Percentiles rank a stretch among this genome's conserved stretches.
These are phyloP conservation scores for Thryonomys swinderianus DNA, from an alignment of 2,113 vertebrate species.

Conservation along the genomic window DNA sequence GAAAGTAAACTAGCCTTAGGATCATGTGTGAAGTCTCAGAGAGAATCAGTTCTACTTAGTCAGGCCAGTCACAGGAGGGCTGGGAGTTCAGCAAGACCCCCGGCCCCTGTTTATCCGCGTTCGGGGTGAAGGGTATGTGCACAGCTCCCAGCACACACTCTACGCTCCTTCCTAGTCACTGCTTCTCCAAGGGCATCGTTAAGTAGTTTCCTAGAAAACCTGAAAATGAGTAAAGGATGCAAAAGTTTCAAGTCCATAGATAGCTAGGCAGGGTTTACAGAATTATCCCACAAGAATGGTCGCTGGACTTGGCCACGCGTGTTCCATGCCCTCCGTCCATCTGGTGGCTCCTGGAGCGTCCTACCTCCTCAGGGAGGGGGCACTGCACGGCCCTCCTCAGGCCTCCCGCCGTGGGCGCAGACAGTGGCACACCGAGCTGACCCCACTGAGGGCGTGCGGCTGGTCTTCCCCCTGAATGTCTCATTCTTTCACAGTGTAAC, in stretches of 20 bases:
- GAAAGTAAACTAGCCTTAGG: background rate
- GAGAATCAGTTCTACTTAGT: background rate
- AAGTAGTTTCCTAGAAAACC: slow-evolving; percentile 8
- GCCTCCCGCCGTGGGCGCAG: background rate
- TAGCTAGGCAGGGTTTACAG: background rate
- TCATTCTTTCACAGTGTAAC: background rate
- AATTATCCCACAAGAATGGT: background rate
- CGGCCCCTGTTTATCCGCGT: accelerated
- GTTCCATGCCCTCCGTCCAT: background rate
- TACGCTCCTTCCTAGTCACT: background rate
- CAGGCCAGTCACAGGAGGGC: background rate
- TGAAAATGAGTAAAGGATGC: background rate
- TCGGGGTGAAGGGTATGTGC: background rate
- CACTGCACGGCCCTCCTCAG: background rate
- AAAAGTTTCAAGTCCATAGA: background rate
- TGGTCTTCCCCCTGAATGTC: background rate
- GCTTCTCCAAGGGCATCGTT: background rate
- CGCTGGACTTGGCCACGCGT: background rate
- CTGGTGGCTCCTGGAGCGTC: background rate
- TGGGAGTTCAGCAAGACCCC: background rate
- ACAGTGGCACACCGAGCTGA: background rate
- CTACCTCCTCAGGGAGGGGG: background rate
- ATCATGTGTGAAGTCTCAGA: background rate
- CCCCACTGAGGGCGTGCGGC: background rate
- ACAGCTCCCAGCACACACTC: background rate